Evolutionary conservation across 2,797 vertebrate species (phyloP).

Genomic region (Tauraco hartlaubi): DNA sequence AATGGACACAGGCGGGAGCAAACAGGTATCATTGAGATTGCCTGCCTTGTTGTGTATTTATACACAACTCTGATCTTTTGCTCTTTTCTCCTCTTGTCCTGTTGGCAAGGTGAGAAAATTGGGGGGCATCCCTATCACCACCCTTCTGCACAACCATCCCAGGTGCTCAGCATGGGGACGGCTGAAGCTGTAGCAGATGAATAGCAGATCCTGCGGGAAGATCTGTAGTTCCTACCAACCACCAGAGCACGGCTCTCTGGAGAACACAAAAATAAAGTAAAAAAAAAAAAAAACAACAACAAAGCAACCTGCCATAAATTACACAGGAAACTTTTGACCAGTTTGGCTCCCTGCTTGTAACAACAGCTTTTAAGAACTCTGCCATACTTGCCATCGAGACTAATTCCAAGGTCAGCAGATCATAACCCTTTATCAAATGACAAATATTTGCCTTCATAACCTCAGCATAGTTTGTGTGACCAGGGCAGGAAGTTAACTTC

Average conservation of each 20-base stretch:
- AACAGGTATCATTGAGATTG: background rate
- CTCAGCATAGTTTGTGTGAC: background rate
- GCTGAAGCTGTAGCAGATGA: background rate
- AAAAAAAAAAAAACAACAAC: background rate
- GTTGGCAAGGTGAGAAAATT: background rate
- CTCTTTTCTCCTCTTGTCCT: background rate
- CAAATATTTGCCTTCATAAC: slow-evolving; percentile 50
- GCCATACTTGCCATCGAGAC: background rate
- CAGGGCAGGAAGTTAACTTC: slow-evolving; percentile 46
- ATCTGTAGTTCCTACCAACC: background rate
- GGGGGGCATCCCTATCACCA: background rate
- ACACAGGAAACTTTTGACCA: slow-evolving; percentile 17
- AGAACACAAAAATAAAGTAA: background rate
- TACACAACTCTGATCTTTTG: background rate
- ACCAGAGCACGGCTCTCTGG: background rate
- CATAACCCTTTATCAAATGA: slow-evolving; percentile 51
- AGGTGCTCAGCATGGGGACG: fast-evolving
- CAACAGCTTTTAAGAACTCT: slow-evolving; percentile 18
- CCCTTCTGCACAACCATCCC: background rate
- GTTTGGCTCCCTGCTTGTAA: slow-evolving; percentile 47
- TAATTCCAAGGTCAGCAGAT: slow-evolving; percentile 62
- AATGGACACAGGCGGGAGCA: background rate
- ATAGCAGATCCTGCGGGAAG: background rate
- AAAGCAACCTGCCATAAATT: slow-evolving; percentile 10
- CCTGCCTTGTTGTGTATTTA: background rate